Evolutionary conservation across 2,797 vertebrate genomes (phyloP).

Genomic region (Paedocypris micromegethes): DNA sequence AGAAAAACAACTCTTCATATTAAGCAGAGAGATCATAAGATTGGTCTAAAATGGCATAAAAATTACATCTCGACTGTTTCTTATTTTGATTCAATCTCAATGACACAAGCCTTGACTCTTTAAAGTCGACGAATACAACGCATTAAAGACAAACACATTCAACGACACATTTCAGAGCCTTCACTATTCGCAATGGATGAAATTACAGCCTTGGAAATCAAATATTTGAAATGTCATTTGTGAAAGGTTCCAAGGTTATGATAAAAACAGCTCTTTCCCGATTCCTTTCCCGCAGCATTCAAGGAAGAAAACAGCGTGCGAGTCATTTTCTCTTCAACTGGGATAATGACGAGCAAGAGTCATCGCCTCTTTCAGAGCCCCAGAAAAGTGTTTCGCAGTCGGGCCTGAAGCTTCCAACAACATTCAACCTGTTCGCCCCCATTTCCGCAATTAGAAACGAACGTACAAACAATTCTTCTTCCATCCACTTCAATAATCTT

Average conservation of each 20-base stretch:
- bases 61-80: neutral
- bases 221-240: constrained; percentile 6
- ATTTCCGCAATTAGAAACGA: constrained; percentile 17
- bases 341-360: constrained; percentile 17
- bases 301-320: neutral
- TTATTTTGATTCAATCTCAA: too few species aligned
- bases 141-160: too few species aligned
- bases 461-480: constrained; percentile 19
- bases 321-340: constrained; percentile 9
- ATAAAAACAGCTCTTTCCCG: constrained; percentile 8
- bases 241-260: constrained; percentile 17
- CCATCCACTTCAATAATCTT: neutral
- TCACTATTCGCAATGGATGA: neutral
- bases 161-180: too few species aligned
- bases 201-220: neutral
- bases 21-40: neutral
- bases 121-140: too few species aligned
- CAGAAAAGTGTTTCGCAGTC: constrained; percentile 18
- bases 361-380: constrained; percentile 3
- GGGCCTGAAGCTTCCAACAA: neutral
- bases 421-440: constrained; percentile 18
- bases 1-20: neutral
- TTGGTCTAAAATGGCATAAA: constrained; percentile 2
- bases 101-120: constrained; percentile 4
- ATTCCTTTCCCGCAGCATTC: neutral